These are phyloP conservation scores for Allophyes oxyacanthae DNA, from an alignment of 2,888 invertebrate genomes.

Conservation along the genomic window DNA sequence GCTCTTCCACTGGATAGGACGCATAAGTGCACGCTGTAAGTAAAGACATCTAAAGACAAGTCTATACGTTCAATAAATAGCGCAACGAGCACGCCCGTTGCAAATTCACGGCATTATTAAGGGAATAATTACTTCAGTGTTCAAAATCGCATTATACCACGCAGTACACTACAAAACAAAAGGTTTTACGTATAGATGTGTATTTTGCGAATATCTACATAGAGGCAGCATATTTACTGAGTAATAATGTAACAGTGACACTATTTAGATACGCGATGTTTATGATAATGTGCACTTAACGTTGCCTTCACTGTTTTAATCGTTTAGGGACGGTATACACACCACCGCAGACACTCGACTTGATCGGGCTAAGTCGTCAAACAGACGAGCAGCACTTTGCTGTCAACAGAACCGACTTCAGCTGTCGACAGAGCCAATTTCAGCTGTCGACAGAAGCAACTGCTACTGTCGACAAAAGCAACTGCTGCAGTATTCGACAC, in stretches of 20 bases:
- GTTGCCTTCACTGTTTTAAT: conserved; percentile 74
- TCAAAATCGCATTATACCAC: conserved; percentile 34
- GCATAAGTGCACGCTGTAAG: too few species aligned
- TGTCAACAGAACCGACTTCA: too few species aligned
- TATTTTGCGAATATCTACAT: conserved; percentile 88
- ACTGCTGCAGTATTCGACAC: too few species aligned
- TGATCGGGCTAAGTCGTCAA: not conserved
- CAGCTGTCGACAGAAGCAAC: too few species aligned
- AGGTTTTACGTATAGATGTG: conserved; percentile 76
- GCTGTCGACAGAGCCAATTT: too few species aligned
- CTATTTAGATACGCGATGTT: conserved; percentile 72
- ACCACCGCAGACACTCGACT: conserved; percentile 4
- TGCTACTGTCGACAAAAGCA: too few species aligned
- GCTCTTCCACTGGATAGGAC: too few species aligned
- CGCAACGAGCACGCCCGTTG: too few species aligned
- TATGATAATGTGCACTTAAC: conserved; percentile 73
- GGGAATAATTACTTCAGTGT: conserved; percentile 46
- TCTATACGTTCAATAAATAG: too few species aligned
- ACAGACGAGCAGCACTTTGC: too few species aligned
- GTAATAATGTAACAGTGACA: conserved; percentile 69
- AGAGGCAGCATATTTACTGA: conserved; percentile 85
- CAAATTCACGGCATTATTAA: too few species aligned
- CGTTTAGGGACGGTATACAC: conserved; percentile 25
- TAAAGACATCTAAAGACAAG: too few species aligned
- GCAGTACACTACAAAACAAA: conserved; percentile 72